phyloP scores from a whole-genome alignment of 2,113 vertebrate genomes.

The Leptobrachium leishanense region DNA sequence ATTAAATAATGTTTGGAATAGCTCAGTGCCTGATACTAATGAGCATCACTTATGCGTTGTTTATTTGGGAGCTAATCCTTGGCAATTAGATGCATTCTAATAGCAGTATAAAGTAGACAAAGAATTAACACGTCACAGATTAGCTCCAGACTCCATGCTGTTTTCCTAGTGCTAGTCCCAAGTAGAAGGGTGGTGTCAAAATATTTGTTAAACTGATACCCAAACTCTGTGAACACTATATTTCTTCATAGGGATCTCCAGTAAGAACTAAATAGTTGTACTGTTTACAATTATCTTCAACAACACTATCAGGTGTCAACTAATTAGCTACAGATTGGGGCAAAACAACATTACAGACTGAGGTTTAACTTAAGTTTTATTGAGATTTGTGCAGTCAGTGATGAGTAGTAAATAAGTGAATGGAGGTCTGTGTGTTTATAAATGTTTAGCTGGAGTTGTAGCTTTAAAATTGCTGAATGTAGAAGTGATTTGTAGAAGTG shows the following conservation, averaged over 20 bases:
- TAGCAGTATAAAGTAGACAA: constrained; percentile 31
- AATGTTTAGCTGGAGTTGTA: too few species aligned
- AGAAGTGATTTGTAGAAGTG: too few species aligned
- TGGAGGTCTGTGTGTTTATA: too few species aligned
- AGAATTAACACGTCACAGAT: constrained; percentile 43
- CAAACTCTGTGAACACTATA: constrained; percentile 32
- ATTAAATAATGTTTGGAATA: too few species aligned
- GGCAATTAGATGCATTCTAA: constrained; percentile 45
- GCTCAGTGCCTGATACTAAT: not conserved
- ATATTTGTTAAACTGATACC: constrained; percentile 40
- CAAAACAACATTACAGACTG: constrained; percentile 1
- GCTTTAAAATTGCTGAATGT: too few species aligned
- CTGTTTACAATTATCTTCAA: constrained; percentile 19
- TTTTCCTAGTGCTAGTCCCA: constrained; percentile 11
- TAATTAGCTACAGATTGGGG: constrained; percentile 38
- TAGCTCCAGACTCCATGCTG: constrained; percentile 39
- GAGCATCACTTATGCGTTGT: constrained; percentile 32
- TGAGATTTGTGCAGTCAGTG: too few species aligned
- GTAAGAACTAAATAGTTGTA: constrained; percentile 2
- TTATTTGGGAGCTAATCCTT: constrained; percentile 25
- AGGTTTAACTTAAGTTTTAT: too few species aligned
- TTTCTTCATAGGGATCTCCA: not conserved
- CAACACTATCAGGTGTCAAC: constrained; percentile 40
- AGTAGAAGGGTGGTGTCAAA: constrained; percentile 46
- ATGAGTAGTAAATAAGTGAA: too few species aligned